phyloP scores from a whole-genome alignment of 2,113 vertebrate genomes.

The Amblyornis subalaris region DNA sequence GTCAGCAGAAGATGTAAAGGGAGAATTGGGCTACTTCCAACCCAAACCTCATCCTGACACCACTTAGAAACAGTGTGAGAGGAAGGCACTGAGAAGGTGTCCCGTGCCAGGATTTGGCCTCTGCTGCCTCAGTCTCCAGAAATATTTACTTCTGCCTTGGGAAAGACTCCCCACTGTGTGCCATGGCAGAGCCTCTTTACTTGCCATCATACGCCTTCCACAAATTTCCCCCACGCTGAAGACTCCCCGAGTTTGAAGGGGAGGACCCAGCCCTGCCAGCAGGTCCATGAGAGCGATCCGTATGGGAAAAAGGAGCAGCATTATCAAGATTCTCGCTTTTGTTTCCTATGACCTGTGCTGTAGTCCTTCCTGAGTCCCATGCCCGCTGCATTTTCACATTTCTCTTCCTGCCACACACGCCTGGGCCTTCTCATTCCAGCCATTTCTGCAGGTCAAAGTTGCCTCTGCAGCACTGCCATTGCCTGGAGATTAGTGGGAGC shows the following conservation, averaged over 20 bases:
- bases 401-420: not conserved
- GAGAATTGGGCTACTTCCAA: not conserved
- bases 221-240: not conserved
- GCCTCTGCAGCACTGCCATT: not conserved
- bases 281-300: fast-evolving
- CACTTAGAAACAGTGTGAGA: not conserved
- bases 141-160: not conserved
- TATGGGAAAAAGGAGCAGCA: not conserved
- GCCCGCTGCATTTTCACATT: not conserved
- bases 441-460: not conserved
- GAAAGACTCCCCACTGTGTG: not conserved
- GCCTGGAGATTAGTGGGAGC: not conserved
- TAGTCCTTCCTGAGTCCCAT: not conserved
- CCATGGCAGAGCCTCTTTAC: not conserved
- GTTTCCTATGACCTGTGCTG: not conserved
- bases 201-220: not conserved
- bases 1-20: not conserved
- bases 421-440: not conserved
- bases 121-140: not conserved
- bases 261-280: not conserved
- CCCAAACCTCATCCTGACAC: not conserved
- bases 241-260: not conserved
- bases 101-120: not conserved
- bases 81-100: not conserved
- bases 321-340: not conserved